phyloP scores from a whole-genome alignment of 2,888 invertebrate genomes.

The Schizaphis graminum region DNA sequence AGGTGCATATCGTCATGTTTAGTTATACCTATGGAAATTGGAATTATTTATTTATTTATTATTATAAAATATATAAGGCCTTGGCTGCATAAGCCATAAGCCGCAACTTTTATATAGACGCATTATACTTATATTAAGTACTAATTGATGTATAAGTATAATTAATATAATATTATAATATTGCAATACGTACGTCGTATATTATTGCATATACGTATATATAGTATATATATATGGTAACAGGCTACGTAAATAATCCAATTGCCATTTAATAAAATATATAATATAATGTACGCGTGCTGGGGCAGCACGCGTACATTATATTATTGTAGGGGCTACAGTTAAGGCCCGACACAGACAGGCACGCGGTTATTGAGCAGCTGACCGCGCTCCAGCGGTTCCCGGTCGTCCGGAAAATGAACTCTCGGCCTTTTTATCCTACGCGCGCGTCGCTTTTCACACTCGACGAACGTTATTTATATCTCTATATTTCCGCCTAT shows the following conservation, averaged over 20 bases:
- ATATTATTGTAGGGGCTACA: too few species aligned
- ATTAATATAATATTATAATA: neutral
- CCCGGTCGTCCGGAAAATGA: slow-evolving; percentile 65
- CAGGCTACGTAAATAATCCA: slow-evolving; percentile 5
- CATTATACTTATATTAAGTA: neutral
- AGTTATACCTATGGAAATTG: too few species aligned
- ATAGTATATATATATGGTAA: neutral
- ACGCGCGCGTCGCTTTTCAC: slow-evolving; percentile 58
- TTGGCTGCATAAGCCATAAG: too few species aligned
- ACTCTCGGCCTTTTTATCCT: slow-evolving; percentile 55
- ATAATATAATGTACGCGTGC: neutral
- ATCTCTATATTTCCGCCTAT: neutral
- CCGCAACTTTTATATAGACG: too few species aligned
- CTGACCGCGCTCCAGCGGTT: slow-evolving; percentile 65
- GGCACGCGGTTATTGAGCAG: slow-evolving; percentile 58
- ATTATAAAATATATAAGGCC: too few species aligned
- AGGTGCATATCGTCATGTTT: neutral
- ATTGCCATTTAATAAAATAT: slow-evolving; percentile 37
- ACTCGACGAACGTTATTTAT: slow-evolving; percentile 63
- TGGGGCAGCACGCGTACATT: too few species aligned
- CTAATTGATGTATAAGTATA: neutral
- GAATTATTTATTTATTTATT: too few species aligned
- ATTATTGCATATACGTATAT: too few species aligned
- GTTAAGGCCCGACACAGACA: slow-evolving; percentile 28
- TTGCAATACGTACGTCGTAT: neutral